Evolutionary conservation across 2,113 vertebrate species (phyloP).

Genomic region (Dromiciops gliroides): DNA sequence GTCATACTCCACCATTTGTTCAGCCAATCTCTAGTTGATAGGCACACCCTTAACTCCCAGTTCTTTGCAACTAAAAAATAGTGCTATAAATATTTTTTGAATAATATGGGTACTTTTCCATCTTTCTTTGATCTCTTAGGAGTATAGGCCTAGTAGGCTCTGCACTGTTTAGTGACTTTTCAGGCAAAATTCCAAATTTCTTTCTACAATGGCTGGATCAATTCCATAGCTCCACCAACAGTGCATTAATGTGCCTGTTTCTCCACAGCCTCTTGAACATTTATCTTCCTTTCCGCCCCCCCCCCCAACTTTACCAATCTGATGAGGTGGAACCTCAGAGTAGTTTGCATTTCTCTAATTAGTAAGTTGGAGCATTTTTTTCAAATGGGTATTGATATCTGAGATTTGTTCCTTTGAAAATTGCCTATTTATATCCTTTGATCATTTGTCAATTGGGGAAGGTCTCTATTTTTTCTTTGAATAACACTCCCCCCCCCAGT

Average conservation of each 20-base stretch:
- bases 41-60: background rate
- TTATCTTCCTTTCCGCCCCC: background rate
- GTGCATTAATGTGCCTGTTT: background rate
- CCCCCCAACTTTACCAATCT: background rate
- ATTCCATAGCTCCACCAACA: background rate
- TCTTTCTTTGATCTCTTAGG: background rate
- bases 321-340: background rate
- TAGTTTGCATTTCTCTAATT: background rate
- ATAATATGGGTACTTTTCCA: background rate
- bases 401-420: background rate
- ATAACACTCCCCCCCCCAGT: background rate
- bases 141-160: background rate
- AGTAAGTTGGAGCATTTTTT: background rate
- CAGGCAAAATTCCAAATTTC: background rate
- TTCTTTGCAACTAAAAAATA: background rate
- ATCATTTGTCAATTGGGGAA: background rate
- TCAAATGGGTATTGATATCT: background rate
- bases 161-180: background rate
- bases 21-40: background rate
- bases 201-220: background rate
- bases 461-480: background rate
- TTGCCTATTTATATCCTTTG: background rate
- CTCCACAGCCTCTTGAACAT: background rate
- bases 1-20: background rate
- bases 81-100: background rate